Evolutionary conservation across 2,888 invertebrate genomes (phyloP), one percentile per base, ranked within the genome.

Genomic region (Metopia argyrocephala): DNA sequence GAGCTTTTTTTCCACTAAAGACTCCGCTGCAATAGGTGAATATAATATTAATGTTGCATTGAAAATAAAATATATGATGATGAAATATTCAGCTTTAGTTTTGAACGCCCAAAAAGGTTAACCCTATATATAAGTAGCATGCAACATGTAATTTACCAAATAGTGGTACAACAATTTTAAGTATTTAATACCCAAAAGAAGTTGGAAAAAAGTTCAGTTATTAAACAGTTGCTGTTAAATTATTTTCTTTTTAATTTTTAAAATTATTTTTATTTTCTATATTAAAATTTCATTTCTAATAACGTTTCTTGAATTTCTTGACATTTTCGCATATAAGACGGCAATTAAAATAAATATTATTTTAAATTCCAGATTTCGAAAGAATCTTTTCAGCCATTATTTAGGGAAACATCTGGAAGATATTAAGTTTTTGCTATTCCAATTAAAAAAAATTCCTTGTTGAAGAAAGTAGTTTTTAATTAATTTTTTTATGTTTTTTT

Each of bases 71-170:
- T n/a, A n/a, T n/a, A n/a, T n/a, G n/a, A n/a, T n/a, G n/a, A n/a
- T n/a, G n/a, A n/a, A n/a, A n/a, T n/a, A n/a, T n/a, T n/a, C n/a
- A n/a, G n/a, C n/a, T n/a, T n/a, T n/a, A n/a, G n/a, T n/a, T n/a
- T n/a, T n/a, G n/a, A n/a, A n/a, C n/a, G n/a, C n/a, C n/a, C n/a
- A n/a, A n/a, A n/a, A n/a, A n/a, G n/a, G n/a, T n/a, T n/a, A n/a
- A n/a, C n/a, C n/a, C n/a, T n/a, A n/a, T n/a, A n/a, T n/a, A n/a
- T n/a, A n/a, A n/a, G n/a, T n/a, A 71, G 45, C 73, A 65, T 80
- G 80, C 80, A 76, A 80, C 80, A 80, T 76, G 76, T 76, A 73
- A n/a, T 12, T 48, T 18, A n/a, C n/a, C n/a, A 48, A 48, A 48
- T 48, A 48, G 20, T 18, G 71, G 56, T 54, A 61, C 15, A 61